Conservation (phyloP, 2,113 vertebrate species). For the Ammodytes dubius region DNA sequence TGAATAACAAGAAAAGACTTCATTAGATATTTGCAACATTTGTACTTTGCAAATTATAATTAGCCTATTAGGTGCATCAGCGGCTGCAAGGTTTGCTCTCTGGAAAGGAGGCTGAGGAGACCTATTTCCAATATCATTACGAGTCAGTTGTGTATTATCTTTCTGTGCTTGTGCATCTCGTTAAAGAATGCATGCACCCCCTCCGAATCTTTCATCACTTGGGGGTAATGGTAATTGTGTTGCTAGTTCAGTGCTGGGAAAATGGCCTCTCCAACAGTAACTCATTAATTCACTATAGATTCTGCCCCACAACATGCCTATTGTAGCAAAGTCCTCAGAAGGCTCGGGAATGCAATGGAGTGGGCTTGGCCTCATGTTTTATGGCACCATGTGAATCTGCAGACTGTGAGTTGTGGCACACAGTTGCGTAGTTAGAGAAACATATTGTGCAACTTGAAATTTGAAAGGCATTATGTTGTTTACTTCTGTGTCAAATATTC, state of each 20-base stretch:
- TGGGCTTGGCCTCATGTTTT: conserved; percentile 75
- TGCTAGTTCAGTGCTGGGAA: conserved; percentile 77
- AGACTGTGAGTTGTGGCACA: conserved; percentile 51
- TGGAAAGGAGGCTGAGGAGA: not conserved
- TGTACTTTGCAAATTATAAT: conserved; percentile 28
- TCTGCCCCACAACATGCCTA: conserved; percentile 76
- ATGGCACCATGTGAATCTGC: conserved; percentile 62
- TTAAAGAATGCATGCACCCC: conserved; percentile 57
- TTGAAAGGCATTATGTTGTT: conserved; percentile 41
- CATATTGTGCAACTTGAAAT: conserved; percentile 50
- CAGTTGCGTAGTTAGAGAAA: conserved; percentile 44
- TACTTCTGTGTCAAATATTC: not conserved
- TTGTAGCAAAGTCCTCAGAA: conserved; percentile 81
- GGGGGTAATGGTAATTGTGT: conserved; percentile 69
- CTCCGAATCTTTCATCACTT: conserved; percentile 52
- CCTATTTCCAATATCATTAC: conserved; percentile 39
- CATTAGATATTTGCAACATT: conserved; percentile 2
- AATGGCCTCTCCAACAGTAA: conserved; percentile 73
- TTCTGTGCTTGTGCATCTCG: conserved; percentile 44
- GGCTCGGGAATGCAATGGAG: conserved; percentile 82
- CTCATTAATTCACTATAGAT: conserved; percentile 85
- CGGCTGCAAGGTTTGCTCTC: conserved; percentile 1
- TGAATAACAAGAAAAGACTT: conserved; percentile 22
- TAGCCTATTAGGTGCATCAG: conserved; percentile 25
- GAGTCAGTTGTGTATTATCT: conserved; percentile 60